These are phyloP conservation scores for Polymixis flavicincta DNA, from an alignment of 2,888 invertebrate genomes.

Conservation along the genomic window DNA sequence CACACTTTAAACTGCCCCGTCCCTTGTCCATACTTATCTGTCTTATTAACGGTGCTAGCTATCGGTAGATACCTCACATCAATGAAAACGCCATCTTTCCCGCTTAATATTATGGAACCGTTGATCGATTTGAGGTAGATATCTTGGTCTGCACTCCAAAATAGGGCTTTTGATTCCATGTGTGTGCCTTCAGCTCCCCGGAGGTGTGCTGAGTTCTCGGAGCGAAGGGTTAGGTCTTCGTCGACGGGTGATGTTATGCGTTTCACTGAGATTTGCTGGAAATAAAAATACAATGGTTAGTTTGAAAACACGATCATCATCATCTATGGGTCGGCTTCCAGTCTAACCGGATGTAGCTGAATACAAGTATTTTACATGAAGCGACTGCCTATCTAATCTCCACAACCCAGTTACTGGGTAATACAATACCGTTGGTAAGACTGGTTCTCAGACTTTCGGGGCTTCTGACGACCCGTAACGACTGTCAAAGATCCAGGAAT, in stretches of 20 bases:
- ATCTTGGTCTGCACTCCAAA: conserved; percentile 95
- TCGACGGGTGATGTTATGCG: conserved; percentile 94
- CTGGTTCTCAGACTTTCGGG: too few relatives aligned
- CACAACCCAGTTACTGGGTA: too few relatives aligned
- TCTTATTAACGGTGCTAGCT: conserved; percentile 85
- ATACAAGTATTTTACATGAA: too few relatives aligned
- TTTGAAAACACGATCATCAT: too few relatives aligned
- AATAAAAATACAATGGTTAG: neutral
- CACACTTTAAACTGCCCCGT: conserved; percentile 95
- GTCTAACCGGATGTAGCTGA: too few relatives aligned
- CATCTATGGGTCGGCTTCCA: too few relatives aligned
- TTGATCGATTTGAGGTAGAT: conserved; percentile 94
- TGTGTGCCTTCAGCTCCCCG: conserved; percentile 95
- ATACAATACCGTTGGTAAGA: too few relatives aligned
- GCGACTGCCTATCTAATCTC: too few relatives aligned
- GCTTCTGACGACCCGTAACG: too few relatives aligned
- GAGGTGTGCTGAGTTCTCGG: conserved; percentile 92
- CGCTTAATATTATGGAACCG: conserved; percentile 93
- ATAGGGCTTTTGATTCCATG: conserved; percentile 93
- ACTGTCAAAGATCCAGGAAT: too few relatives aligned
- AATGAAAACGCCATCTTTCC: conserved; percentile 93
- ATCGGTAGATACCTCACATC: conserved; percentile 94
- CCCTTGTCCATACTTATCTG: conserved; percentile 70
- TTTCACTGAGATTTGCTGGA: conserved; percentile 92
- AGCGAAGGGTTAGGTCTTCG: conserved; percentile 92